Conservation (phyloP, 2,797 vertebrate species). For the Catostomus latipinnis region DNA sequence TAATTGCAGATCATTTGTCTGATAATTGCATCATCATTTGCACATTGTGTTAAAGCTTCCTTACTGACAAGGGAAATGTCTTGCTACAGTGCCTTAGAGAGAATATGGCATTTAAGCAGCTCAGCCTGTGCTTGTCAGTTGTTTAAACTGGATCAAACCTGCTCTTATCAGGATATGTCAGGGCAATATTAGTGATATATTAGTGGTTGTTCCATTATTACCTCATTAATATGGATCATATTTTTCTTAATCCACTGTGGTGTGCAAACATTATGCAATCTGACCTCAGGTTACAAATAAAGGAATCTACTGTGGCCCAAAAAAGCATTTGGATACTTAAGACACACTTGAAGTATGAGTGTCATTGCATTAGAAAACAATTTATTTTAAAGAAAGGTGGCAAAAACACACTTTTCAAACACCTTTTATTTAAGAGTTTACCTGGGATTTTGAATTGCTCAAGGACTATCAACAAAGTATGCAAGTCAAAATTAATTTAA, state of each 20-base stretch:
- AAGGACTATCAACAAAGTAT: too few relatives aligned
- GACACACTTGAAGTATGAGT: too few relatives aligned
- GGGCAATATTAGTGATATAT: constrained; percentile 7
- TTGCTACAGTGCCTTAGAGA: not conserved
- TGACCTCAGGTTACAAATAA: not conserved
- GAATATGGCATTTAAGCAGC: constrained; percentile 1
- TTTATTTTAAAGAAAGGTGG: too few relatives aligned
- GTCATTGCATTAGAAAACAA: too few relatives aligned
- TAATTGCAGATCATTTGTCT: not conserved
- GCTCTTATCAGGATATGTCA: constrained; percentile 25
- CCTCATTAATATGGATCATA: constrained; percentile 10
- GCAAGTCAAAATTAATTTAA: too few relatives aligned
- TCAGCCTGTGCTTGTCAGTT: constrained; percentile 37
- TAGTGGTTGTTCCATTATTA: not conserved
- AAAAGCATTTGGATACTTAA: not conserved
- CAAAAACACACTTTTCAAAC: too few relatives aligned
- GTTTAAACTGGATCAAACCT: constrained; percentile 57
- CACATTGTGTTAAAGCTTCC: not conserved
- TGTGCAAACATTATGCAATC: not conserved
- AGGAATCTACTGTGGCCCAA: not conserved
- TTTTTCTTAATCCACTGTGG: not conserved
- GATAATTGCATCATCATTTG: not conserved
- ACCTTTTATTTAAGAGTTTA: too few relatives aligned
- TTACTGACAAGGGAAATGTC: not conserved
- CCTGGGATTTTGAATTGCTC: too few relatives aligned